Percentiles rank a stretch among this genome's conserved stretches.
phyloP scores from a whole-genome alignment of 2,888 invertebrate genomes.

The Drosophila emarginata region DNA sequence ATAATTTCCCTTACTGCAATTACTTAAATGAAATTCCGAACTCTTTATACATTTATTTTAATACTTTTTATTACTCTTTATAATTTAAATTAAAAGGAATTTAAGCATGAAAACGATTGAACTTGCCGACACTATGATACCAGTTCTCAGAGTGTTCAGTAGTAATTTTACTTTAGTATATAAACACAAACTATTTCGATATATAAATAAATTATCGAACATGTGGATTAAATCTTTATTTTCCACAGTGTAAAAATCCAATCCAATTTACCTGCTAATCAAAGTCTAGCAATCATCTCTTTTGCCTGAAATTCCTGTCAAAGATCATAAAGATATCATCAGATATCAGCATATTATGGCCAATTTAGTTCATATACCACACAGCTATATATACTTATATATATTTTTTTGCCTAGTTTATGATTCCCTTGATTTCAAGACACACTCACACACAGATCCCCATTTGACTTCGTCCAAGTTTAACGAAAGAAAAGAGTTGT shows the following conservation, averaged over 20 bases:
- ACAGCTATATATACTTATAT: too few relatives aligned
- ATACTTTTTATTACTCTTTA: too few relatives aligned
- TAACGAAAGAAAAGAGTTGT: neutral
- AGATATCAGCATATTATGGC: constrained; percentile 4
- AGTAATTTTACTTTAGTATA: too few relatives aligned
- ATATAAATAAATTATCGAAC: neutral
- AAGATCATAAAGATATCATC: neutral
- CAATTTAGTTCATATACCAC: neutral
- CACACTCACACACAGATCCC: neutral
- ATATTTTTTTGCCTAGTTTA: neutral
- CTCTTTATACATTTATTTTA: too few relatives aligned
- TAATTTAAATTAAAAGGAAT: too few relatives aligned
- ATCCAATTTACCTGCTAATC: neutral
- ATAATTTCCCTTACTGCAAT: neutral
- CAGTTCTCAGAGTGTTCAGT: too few relatives aligned
- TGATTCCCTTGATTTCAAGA: constrained; percentile 11
- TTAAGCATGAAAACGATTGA: too few relatives aligned
- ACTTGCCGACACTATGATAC: too few relatives aligned
- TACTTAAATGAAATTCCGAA: neutral
- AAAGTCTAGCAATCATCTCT: neutral
- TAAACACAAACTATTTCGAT: too few relatives aligned
- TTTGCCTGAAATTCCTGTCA: neutral
- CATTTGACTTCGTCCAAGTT: neutral
- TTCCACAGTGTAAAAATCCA: neutral
- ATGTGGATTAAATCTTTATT: neutral